Base-by-base conservation (phyloP, 2,888 invertebrate genomes). In the Thyatira batis region DNA sequence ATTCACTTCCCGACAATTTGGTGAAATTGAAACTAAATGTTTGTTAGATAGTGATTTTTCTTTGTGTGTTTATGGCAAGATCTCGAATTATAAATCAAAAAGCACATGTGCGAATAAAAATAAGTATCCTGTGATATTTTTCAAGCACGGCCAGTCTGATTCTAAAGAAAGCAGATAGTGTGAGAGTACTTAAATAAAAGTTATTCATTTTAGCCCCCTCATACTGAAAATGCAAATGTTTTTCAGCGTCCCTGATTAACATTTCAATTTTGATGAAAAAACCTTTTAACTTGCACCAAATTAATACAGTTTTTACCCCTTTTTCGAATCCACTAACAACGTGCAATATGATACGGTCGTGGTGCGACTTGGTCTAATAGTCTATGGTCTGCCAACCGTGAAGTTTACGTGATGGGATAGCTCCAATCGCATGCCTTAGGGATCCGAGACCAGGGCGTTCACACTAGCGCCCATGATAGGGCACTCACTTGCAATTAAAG, bases 401-500 rank as follows among this genome's bases (percentile, higher is more conserved):
- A 73, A 73, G 61, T 63, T 67, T 60, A 65, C 53, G 56, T 63
- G 65, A 69, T 64, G 63, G 57, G 58, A 68, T 62, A 59, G 61
- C 58, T 61, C 63, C 60, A 62, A 57, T 66, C 64, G 67, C 63
- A 63, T 64, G 63, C 59, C 58, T 48, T 50, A 50, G 53, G 55
- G 53, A 44, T 60, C 50, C 57, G 58, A 56, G 54, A 58, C n/a
- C 54, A 64, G 72, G 74, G 70, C 72, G 61, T 73, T 73, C 68
- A 73, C 72, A 65, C 71, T 58, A 60, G 57, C 51, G 52, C 55
- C 55, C 59, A 56, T 63, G 72, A 73, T 73, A 65, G 72, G 64
- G 73, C 70, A 67, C 70, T 73, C 71, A 61, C 72, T 61, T 70
- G 65, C 60, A 63, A 71, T 65, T 64, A 63, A 62, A 70, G 63